phyloP scores from a whole-genome alignment of 2,113 vertebrate genomes.

The Ginglymostoma cirratum region DNA sequence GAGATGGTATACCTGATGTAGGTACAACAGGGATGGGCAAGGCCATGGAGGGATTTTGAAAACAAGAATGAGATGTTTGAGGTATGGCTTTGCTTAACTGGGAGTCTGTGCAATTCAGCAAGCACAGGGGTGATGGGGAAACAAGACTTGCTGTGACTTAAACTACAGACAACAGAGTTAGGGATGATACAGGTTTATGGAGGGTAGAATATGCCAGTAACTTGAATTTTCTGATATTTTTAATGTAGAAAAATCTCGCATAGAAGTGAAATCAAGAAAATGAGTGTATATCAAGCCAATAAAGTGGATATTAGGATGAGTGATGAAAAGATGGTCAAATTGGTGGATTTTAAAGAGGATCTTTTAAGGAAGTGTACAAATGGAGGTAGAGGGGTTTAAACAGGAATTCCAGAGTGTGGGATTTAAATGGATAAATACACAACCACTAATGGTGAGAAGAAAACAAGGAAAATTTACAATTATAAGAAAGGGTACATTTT shows the following conservation, averaged over 20 bases:
- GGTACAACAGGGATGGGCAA: background rate
- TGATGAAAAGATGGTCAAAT: background rate
- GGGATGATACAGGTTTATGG: too few relatives aligned
- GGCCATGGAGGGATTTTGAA: background rate
- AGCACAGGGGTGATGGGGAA: too few relatives aligned
- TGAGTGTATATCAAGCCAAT: background rate
- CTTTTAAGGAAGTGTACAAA: background rate
- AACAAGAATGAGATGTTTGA: too few relatives aligned
- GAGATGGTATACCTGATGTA: too few relatives aligned
- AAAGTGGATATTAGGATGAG: background rate
- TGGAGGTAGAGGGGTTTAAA: background rate
- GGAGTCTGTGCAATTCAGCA: too few relatives aligned
- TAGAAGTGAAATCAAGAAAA: background rate
- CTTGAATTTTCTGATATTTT: too few relatives aligned
- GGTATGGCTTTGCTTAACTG: too few relatives aligned
- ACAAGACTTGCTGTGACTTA: background rate
- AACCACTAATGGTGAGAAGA: background rate
- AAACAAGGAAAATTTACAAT: background rate
- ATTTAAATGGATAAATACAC: background rate
- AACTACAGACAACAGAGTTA: too few relatives aligned
- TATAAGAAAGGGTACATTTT: background rate
- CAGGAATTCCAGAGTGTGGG: background rate
- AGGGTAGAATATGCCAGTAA: too few relatives aligned
- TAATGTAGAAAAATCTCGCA: background rate
- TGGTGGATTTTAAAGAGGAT: background rate